Conservation (phyloP, 2,888 invertebrate species). For the Drosophila siamana region DNA sequence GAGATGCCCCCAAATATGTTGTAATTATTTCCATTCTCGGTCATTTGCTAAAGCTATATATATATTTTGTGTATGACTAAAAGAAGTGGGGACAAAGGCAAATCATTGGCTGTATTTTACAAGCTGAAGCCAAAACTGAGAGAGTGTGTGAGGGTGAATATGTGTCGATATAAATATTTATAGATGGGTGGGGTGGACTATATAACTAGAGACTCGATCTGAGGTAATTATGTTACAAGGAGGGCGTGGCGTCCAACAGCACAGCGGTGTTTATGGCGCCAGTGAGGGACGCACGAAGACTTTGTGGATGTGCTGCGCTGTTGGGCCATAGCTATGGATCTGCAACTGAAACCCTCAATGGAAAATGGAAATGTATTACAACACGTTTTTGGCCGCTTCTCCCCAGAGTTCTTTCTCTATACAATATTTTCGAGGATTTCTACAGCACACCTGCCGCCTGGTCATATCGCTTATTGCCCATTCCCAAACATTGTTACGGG, state of each 20-base stretch:
- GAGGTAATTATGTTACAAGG: constrained; percentile 42
- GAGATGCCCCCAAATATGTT: constrained; percentile 86
- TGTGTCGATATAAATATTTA: constrained; percentile 42
- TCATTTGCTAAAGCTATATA: constrained; percentile 53
- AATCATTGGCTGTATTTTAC: constrained; percentile 75
- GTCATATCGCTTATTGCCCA: constrained; percentile 91
- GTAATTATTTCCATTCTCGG: constrained; percentile 85
- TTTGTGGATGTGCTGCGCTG: constrained; percentile 33
- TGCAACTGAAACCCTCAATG: constrained; percentile 51
- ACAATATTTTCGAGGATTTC: constrained; percentile 86
- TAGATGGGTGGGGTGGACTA: constrained; percentile 44
- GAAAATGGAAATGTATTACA: constrained; percentile 85
- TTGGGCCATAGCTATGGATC: constrained; percentile 27
- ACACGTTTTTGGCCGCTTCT: constrained; percentile 85
- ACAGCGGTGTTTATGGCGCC: constrained; percentile 35
- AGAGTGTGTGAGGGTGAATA: constrained; percentile 21
- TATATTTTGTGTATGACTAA: no score
- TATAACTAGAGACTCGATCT: constrained; percentile 34
- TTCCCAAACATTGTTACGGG: constrained; percentile 86
- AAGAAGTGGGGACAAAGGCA: constrained; percentile 58
- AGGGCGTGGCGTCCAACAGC: constrained; percentile 43
- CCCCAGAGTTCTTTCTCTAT: constrained; percentile 85
- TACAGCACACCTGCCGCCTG: constrained; percentile 88
- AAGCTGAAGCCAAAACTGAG: constrained; percentile 68
- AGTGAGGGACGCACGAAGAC: constrained; percentile 46